Base-by-base conservation (phyloP, 2,888 invertebrate genomes). In the Megaustenia siamemsis region DNA sequence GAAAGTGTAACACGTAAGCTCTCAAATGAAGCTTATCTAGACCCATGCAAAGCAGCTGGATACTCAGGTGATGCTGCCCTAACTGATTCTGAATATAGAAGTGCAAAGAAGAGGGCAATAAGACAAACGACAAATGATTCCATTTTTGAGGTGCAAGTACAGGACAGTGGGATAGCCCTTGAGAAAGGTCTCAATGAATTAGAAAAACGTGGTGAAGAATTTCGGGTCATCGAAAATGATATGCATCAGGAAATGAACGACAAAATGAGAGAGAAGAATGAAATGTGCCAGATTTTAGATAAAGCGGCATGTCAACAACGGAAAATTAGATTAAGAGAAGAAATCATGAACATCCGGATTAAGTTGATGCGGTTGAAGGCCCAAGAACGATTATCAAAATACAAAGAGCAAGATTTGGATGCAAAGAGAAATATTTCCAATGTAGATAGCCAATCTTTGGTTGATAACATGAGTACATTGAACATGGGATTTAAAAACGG, bases 1-100 rank as follows among this genome's bases (percentile, higher is more conserved):
- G 69, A 40, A 10, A 66, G 32, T 28, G 21, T 69, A 24, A 18
- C 28, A 28, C 32, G 28, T 8, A 28, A 32, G 3, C 21, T 1
- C 24, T 69, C 24, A 1, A 40, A 24, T 15, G n/a, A 53, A 40
- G 28, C 0, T 38, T 69, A 63, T 68, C 35, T 82, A 63, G 79
- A 82, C 83, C 85, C 85, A 86, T 86, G 66, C 32, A 79, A 79
- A 45, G 79, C 91, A 92, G 93, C 88, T 76, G 92, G 88, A 21
- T 93, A 90, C 85, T 87, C 86, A 63, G 92, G 91, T 8, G 93
- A 93, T 86, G 92, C 92, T 75, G 92, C 92, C 15, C 82, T 93
- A 80, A 82, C 86, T 60, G 86, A 86, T 77, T 84, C 84, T 43
- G 35, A 73, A 56, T 76, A 81, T 15, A 43, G 84, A 10, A 56